phyloP scores from a whole-genome alignment of 2,888 invertebrate species.

The Dicyrtomina minuta region DNA sequence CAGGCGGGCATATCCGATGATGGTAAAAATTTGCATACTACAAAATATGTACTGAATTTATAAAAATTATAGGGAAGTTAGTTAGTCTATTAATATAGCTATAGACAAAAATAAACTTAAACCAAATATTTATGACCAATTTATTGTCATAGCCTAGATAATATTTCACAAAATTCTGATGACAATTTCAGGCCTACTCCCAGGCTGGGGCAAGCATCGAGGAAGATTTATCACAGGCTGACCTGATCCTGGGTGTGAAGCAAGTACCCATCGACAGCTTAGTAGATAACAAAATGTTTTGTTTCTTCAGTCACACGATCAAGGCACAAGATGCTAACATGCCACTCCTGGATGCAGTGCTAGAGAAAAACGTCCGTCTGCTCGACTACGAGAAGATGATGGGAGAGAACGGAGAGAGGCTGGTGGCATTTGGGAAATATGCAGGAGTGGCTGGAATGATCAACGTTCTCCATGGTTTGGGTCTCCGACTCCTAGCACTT shows the following conservation, averaged over 20 bases:
- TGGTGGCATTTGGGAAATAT: slow-evolving; percentile 98
- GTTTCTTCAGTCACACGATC: slow-evolving; percentile 98
- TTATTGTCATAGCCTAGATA: no score
- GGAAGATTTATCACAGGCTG: slow-evolving; percentile 95
- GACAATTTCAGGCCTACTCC: slow-evolving; percentile 79
- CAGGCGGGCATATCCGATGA: slow-evolving; percentile 94
- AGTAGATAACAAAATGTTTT: slow-evolving; percentile 95
- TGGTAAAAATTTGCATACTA: slow-evolving; percentile 63
- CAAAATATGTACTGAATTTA: no score
- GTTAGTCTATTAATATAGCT: no score
- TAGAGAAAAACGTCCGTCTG: slow-evolving; percentile 94
- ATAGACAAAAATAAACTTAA: no score
- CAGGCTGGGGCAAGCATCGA: slow-evolving; percentile 89
- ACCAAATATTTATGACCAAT: no score
- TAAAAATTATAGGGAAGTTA: no score
- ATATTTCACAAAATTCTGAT: slow-evolving; percentile 7
- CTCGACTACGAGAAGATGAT: slow-evolving; percentile 97
- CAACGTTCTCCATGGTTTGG: slow-evolving; percentile 96
- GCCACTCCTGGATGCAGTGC: slow-evolving; percentile 90
- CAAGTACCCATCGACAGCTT: slow-evolving; percentile 88
- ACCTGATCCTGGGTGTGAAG: slow-evolving; percentile 96
- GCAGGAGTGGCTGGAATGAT: slow-evolving; percentile 98
- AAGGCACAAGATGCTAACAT: slow-evolving; percentile 99
- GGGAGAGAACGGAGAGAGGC: slow-evolving; percentile 78
- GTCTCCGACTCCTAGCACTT: slow-evolving; percentile 85